These are phyloP conservation scores for Phortica magna DNA, from an alignment of 2,888 invertebrate species.

Conservation along the genomic window DNA sequence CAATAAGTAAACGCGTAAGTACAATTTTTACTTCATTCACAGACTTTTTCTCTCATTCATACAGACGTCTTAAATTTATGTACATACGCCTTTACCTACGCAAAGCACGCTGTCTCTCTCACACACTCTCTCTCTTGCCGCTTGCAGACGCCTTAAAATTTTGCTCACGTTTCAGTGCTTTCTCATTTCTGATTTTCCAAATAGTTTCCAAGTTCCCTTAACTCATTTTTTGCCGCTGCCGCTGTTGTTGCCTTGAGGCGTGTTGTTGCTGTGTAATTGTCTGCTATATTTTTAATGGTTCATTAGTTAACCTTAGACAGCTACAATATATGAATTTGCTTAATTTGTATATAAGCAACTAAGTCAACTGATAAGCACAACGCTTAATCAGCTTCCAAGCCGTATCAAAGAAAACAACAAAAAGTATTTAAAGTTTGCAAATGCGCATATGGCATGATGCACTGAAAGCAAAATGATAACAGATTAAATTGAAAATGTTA, in stretches of 20 bases:
- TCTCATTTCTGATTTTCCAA: not conserved
- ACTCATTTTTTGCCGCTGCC: not conserved
- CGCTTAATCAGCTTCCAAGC: no score
- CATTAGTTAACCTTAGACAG: not conserved
- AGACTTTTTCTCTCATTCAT: not conserved
- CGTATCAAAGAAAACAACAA: no score
- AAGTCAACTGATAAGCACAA: no score
- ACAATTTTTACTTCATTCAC: not conserved
- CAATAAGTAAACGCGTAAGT: slow-evolving; percentile 11
- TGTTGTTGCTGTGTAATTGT: not conserved
- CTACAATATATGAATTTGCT: not conserved
- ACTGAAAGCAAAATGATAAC: no score
- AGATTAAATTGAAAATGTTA: no score
- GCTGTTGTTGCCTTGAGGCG: not conserved
- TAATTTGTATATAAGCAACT: not conserved
- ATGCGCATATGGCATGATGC: no score
- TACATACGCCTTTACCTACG: not conserved
- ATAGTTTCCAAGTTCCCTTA: slow-evolving; percentile 14
- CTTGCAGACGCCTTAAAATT: not conserved
- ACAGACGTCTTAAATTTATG: not conserved
- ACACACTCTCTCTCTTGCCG: not conserved
- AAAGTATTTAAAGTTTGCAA: no score
- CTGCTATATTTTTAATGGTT: not conserved
- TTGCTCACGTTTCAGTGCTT: slow-evolving; percentile 21
- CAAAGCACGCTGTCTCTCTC: not conserved